A percentile compares a stretch with the other conserved stretches of the same genome.
Conservation (phyloP, 2,888 invertebrate species). For the Caenorhabditis sp. region DNA sequence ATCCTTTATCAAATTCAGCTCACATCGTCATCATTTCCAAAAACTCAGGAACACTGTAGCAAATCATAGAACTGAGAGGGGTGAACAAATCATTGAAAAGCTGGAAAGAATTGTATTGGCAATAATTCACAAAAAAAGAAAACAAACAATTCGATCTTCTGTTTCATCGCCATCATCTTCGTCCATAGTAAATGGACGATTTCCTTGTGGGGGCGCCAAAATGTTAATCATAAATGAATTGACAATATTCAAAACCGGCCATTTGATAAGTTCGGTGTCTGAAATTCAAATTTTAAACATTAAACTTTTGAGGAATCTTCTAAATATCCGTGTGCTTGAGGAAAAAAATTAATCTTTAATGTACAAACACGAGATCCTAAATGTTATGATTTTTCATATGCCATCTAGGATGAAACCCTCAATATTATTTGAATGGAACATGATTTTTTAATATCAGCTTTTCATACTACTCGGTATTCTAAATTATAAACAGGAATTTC, state of each 20-base stretch:
- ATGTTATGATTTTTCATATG: too few relatives aligned
- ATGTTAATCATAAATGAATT: constrained; percentile 81
- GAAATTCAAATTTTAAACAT: background rate
- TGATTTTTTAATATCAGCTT: too few relatives aligned
- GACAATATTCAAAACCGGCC: constrained; percentile 76
- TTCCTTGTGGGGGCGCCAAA: constrained; percentile 83
- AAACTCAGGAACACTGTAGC: constrained; percentile 46
- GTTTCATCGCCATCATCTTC: constrained; percentile 78
- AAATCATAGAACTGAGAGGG: constrained; percentile 70
- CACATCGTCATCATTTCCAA: constrained; percentile 49
- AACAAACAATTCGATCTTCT: constrained; percentile 74
- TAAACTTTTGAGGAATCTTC: background rate
- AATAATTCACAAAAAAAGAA: background rate
- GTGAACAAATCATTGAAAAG: constrained; percentile 72
- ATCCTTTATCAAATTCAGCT: constrained; percentile 7
- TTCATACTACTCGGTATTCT: too few relatives aligned
- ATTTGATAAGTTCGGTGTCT: constrained; percentile 44
- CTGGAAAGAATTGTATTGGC: constrained; percentile 16
- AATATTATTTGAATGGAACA: too few relatives aligned
- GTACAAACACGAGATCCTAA: too few relatives aligned
- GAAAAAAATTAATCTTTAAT: too few relatives aligned
- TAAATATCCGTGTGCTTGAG: too few relatives aligned
- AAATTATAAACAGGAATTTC: too few relatives aligned
- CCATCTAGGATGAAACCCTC: too few relatives aligned
- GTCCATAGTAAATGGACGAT: constrained; percentile 72